These are phyloP conservation scores for Patella caerulea DNA, from an alignment of 2,888 invertebrate genomes.

Conservation along the genomic window DNA sequence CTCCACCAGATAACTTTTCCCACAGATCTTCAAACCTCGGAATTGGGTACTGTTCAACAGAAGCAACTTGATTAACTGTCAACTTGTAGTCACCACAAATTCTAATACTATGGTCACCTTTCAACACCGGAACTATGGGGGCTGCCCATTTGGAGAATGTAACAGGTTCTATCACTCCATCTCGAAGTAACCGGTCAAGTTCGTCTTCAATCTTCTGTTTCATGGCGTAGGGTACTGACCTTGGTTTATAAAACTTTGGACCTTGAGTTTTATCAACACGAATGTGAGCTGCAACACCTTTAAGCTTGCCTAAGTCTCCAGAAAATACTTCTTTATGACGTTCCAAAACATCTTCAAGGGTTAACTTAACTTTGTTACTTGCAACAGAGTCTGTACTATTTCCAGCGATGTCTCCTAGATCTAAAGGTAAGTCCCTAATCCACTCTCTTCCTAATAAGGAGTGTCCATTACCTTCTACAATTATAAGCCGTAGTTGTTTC, in stretches of 20 bases:
- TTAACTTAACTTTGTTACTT: too few relatives aligned
- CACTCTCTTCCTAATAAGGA: neutral
- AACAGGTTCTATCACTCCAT: neutral
- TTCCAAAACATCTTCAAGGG: neutral
- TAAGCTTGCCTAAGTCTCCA: neutral
- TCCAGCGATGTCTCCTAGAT: neutral
- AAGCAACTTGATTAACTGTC: neutral
- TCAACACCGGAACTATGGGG: neutral
- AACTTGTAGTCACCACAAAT: too few relatives aligned
- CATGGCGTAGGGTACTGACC: neutral
- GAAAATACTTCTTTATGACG: neutral
- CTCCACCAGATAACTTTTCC: constrained; percentile 5
- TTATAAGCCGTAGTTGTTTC: too few relatives aligned
- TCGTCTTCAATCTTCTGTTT: constrained; percentile 9
- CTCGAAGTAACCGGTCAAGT: neutral
- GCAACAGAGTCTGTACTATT: neutral
- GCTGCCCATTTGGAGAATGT: neutral
- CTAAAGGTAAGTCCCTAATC: neutral
- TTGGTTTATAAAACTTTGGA: neutral
- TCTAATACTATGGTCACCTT: neutral
- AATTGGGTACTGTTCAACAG: constrained; percentile 6
- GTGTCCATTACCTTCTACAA: neutral
- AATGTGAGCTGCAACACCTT: neutral
- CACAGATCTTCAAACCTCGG: constrained; percentile 11
- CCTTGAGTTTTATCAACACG: neutral